These are phyloP conservation scores for Cyclophora punctaria DNA, from an alignment of 2,888 invertebrate genomes.

Conservation along the genomic window DNA sequence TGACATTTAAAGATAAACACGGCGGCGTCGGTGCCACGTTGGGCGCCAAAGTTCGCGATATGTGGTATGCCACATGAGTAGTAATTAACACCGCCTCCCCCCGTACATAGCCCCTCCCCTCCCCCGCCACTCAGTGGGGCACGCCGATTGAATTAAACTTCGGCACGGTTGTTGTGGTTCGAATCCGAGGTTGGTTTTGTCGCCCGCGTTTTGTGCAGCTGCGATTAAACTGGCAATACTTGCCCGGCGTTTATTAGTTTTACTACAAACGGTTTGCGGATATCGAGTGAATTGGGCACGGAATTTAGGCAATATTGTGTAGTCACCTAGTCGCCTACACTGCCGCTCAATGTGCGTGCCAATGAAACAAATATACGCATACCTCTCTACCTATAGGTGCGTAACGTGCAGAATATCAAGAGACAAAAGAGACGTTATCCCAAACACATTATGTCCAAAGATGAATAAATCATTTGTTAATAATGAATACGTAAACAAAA, in stretches of 20 bases:
- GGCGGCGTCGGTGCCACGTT: slow-evolving; percentile 43
- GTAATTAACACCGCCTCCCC: slow-evolving; percentile 66
- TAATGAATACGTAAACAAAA: too few species aligned
- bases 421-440: too few species aligned
- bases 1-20: slow-evolving; percentile 63
- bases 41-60: slow-evolving; percentile 70
- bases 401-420: too few species aligned
- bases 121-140: slow-evolving; percentile 44
- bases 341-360: too few species aligned
- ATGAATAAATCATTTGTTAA: too few species aligned
- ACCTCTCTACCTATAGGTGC: too few species aligned
- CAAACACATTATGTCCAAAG: too few species aligned
- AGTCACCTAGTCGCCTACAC: too few species aligned
- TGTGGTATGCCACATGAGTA: slow-evolving; percentile 69
- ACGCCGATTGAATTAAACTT: slow-evolving; percentile 74
- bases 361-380: too few species aligned
- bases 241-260: slow-evolving; percentile 64
- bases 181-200: slow-evolving; percentile 66
- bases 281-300: slow-evolving; percentile 7
- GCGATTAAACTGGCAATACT: slow-evolving; percentile 67
- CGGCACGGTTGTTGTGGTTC: slow-evolving; percentile 68
- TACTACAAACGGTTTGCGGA: slow-evolving; percentile 20
- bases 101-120: slow-evolving; percentile 15
- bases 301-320: background rate
- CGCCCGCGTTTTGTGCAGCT: slow-evolving; percentile 62